phyloP scores from a whole-genome alignment of 2,113 vertebrate species.

The Chaenocephalus aceratus region DNA sequence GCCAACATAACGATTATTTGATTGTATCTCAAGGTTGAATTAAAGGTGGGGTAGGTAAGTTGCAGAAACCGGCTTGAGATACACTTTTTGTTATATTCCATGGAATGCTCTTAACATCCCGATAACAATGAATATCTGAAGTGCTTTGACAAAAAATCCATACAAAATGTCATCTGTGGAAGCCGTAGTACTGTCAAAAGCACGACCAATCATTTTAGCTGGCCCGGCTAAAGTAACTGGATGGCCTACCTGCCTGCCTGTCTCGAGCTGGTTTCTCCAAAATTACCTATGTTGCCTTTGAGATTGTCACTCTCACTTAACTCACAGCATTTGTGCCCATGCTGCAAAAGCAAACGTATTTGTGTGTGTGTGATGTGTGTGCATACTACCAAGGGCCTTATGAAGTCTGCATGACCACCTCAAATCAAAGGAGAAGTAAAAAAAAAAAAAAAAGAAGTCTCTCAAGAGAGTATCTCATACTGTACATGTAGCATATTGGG shows the following conservation, averaged over 20 bases:
- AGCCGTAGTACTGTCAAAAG: no score
- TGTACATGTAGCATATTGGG: neutral
- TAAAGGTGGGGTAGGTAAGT: no score
- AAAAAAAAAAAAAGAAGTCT: neutral
- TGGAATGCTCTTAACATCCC: no score
- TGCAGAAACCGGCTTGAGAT: no score
- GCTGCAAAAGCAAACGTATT: neutral
- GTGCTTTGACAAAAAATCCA: no score
- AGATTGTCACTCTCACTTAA: neutral
- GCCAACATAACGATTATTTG: neutral
- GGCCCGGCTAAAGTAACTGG: no score
- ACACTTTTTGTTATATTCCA: no score
- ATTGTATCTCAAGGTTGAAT: conserved; percentile 12
- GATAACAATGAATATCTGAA: no score
- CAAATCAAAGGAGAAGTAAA: conserved; percentile 6
- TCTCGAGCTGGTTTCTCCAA: no score
- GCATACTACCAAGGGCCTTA: neutral
- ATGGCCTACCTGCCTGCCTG: no score
- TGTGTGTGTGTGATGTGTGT: neutral
- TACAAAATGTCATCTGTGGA: no score
- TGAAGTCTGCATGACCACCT: neutral
- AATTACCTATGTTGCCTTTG: neutral
- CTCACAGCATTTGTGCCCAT: neutral
- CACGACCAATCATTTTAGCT: no score
- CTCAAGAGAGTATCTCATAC: neutral